A percentile compares a stretch with the other conserved stretches of the same genome.
Conservation (phyloP, 1,140 invertebrate species). For the Galendromus occidentalis region DNA sequence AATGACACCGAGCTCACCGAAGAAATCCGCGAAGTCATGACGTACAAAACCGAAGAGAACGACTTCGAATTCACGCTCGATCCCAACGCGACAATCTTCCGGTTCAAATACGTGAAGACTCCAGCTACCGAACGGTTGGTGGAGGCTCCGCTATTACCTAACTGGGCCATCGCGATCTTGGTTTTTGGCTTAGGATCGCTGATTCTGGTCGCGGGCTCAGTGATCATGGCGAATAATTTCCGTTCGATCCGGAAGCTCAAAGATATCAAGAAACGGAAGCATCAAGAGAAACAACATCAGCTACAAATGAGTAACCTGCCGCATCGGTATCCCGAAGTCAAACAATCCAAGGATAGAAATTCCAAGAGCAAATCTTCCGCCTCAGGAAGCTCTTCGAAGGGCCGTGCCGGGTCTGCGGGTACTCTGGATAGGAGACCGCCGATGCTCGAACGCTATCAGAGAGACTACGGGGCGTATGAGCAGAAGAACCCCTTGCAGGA, state of each 20-base stretch:
- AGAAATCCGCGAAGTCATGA: not conserved
- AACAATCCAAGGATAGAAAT: not conserved
- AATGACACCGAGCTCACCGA: not conserved
- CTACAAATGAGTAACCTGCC: not conserved
- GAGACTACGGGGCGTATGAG: not conserved
- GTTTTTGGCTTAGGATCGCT: not conserved
- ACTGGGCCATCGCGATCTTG: conserved; percentile 5
- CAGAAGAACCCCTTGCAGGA: not conserved
- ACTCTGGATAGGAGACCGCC: not conserved
- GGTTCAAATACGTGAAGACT: not conserved
- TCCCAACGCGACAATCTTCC: not conserved
- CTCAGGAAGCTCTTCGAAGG: not conserved
- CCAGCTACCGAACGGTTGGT: not conserved
- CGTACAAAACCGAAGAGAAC: not conserved
- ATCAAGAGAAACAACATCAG: not conserved
- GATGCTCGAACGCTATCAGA: not conserved
- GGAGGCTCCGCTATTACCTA: not conserved
- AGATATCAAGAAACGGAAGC: not conserved
- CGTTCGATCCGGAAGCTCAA: not conserved
- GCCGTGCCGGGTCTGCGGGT: not conserved
- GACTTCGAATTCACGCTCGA: not conserved
- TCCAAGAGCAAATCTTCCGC: not conserved
- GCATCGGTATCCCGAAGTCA: not conserved
- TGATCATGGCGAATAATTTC: conserved; percentile 10
- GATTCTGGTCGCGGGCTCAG: not conserved